Percentiles rank a stretch among this genome's conserved stretches.
These are phyloP conservation scores for Pedicia rivosa DNA, from an alignment of 2,888 invertebrate species.

Conservation along the genomic window DNA sequence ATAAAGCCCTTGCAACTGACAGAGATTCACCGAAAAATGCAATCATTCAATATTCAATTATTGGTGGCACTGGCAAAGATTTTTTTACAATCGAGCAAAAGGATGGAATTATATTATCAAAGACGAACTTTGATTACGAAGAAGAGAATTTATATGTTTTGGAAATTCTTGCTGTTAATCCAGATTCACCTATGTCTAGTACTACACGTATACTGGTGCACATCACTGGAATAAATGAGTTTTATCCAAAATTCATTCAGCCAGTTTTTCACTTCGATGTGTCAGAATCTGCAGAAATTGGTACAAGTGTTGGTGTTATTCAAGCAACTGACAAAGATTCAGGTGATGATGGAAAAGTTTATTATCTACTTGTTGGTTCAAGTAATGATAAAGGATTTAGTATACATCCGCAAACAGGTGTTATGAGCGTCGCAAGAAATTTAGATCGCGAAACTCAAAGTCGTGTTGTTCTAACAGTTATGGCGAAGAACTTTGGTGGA, in stretches of 20 bases:
- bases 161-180: slow-evolving; percentile 71
- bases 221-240: slow-evolving; percentile 77
- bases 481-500: slow-evolving; percentile 89
- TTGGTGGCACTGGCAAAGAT: slow-evolving; percentile 56
- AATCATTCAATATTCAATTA: slow-evolving; percentile 65
- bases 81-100: slow-evolving; percentile 61
- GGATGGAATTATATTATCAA: slow-evolving; percentile 60
- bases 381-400: slow-evolving; percentile 84
- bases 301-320: slow-evolving; percentile 69
- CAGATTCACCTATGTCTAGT: slow-evolving; percentile 66
- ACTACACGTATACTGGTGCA: slow-evolving; percentile 55
- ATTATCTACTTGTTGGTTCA: slow-evolving; percentile 82
- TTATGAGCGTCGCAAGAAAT: slow-evolving; percentile 65
- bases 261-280: slow-evolving; percentile 86
- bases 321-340: slow-evolving; percentile 81
- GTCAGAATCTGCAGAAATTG: slow-evolving; percentile 78
- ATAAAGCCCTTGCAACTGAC: slow-evolving; percentile 60
- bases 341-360: slow-evolving; percentile 75
- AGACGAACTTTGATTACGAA: slow-evolving; percentile 74
- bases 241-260: slow-evolving; percentile 72
- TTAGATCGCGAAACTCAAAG: slow-evolving; percentile 79
- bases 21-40: slow-evolving; percentile 80
- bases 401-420: slow-evolving; percentile 69
- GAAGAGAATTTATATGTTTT: slow-evolving; percentile 57
- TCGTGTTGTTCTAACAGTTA: slow-evolving; percentile 73